phyloP scores from a whole-genome alignment of 64 coral and sea anemone genomes.

The Platygyra sinensis region DNA sequence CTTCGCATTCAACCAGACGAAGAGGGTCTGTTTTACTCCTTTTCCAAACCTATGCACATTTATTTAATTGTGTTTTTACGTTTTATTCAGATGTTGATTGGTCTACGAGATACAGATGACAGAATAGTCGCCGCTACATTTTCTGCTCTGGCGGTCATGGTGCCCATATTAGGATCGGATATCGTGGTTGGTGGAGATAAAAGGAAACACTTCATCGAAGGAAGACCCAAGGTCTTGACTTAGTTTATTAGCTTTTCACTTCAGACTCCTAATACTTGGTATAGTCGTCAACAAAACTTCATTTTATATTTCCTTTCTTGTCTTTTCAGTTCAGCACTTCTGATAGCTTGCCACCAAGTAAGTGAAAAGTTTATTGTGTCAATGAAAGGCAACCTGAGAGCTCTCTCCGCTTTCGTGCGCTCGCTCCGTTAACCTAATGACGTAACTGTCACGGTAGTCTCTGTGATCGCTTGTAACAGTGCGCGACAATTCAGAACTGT shows the following conservation, averaged over 20 bases:
- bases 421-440: too few relatives aligned
- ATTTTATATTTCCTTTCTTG: not conserved
- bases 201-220: slow-evolving; percentile 72
- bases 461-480: too few relatives aligned
- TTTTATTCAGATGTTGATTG: slow-evolving; percentile 68
- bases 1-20: too few relatives aligned
- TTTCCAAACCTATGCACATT: not conserved
- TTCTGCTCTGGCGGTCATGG: slow-evolving; percentile 65
- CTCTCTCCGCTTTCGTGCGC: too few relatives aligned
- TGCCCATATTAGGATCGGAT: slow-evolving; percentile 77
- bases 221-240: slow-evolving; percentile 81
- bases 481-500: too few relatives aligned
- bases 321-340: slow-evolving; percentile 32
- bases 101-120: slow-evolving; percentile 82
- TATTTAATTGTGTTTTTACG: not conserved
- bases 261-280: not conserved
- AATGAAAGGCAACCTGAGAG: too few relatives aligned
- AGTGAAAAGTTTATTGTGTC: not conserved
- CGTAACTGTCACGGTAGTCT: too few relatives aligned
- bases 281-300: not conserved
- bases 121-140: slow-evolving; percentile 73
- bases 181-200: slow-evolving; percentile 80
- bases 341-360: slow-evolving; percentile 2
- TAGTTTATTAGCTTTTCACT: not conserved
- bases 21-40: not conserved